Evolutionary conservation across 2,888 invertebrate genomes (phyloP), one percentile per base, ranked within the genome.

Genomic region (Eutolmus rufibarbis): DNA sequence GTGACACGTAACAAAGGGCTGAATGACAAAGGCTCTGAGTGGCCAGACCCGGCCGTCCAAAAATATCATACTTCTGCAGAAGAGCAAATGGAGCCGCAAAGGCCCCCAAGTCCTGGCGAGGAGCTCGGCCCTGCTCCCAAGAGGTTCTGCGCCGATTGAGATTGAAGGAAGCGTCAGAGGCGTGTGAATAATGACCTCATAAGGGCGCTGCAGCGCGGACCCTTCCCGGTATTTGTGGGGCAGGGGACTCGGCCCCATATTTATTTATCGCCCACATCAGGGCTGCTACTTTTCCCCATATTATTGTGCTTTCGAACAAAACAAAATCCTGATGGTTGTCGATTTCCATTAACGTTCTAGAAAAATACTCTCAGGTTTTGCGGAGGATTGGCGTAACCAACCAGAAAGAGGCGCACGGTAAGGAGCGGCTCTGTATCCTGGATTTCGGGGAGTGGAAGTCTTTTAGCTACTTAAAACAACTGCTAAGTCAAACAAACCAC

Each of bases 401-500:
- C 74, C 74, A 74, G 85, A 85, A 85, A 85, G 16, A 9, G 51
- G 43, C 12, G 66, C 19, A 28, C 16, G 43, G 46, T 28, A 74
- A 46, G 31, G 40, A 66, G 51, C 12, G 28, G 34, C 51, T 46
- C 14, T 46, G 16, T 3, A 4, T 46, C 3, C 43, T 46, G 43
- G 16, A 46, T 46, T 16, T n/a, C 16, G 51, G 7, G 51, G n/a
- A n/a, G 51, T n/a, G 19, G 31, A 23, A 85, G 40, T 74, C 82
- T 66, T 14, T 74, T 43, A 85, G 74, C 74, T 85, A 85, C 74
- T 85, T 74, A 74, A 74, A 85, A 74, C 66, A 84, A 66, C 84
- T 84, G 23, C 43, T 43, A 84, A 84, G 84, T 74, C 84, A 84
- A 84, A 84, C 84, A 84, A 84, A 84, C 84, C 84, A 85, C 85